Base-by-base conservation (phyloP, 2,113 vertebrate genomes). In the Grus americana region DNA sequence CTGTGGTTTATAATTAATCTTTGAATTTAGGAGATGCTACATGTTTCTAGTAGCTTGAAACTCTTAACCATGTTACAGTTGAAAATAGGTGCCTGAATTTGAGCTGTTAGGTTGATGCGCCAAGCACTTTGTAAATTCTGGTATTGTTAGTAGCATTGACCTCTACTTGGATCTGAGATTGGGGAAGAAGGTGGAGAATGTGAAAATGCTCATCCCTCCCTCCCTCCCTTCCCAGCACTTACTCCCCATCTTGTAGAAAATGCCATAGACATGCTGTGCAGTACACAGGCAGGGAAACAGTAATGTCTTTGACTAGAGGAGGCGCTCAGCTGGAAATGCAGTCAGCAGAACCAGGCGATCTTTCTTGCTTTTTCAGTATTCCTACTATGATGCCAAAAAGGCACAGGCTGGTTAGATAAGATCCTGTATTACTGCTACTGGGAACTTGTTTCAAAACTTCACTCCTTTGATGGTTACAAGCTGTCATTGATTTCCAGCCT, bases 171-270 rank as follows among this genome's bases (percentile, higher is more conserved):
- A 26, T 9, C 27, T 58, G 72, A 30, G 36, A 3, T 86, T 57
- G 50, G 57, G 63, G 84, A 42, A 65, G 46, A 30, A 70, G 27
- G 36, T 32, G 54, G 67, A 79, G 49, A 46, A 67, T 3, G 4
- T 78, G 47, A 66, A 84, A 47, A 10, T 86, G 59, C 59, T 62
- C 2, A 7, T 70, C 40, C 67, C 47, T 89, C 14, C 52, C 38
- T 65, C 24, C 49, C 17, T 46, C 9, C 19, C 63, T 46, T 7
- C 54, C 27, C 26, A 36, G 4, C 13, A 5, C 44, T 78, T 76
- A 12, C 6, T 50, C 32, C 50, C 7, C 5, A 14, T n/a, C n/a
- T 40, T 2, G 0, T 5, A 29, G 75, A 47, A 68, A 11, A 16
- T 10, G 9, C 65, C 32, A 22, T 46, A n/a, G 79, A 30, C 17